phyloP scores from a whole-genome alignment of 2,113 vertebrate species.

The Canis aureus region DNA sequence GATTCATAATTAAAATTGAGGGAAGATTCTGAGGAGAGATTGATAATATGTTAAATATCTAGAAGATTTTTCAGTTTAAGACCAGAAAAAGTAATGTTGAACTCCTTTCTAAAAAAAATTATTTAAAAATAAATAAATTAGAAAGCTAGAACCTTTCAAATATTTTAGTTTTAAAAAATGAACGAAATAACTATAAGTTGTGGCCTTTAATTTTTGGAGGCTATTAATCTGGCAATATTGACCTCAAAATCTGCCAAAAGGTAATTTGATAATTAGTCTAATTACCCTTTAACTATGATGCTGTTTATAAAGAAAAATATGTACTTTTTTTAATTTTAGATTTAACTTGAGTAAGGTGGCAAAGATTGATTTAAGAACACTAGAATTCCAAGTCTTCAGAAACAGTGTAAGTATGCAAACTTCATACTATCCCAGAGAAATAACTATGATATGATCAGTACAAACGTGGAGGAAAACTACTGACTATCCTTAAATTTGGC shows the following conservation, averaged over 20 bases:
- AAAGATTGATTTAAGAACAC: constrained; percentile 93
- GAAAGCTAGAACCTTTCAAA: not conserved
- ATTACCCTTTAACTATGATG: not conserved
- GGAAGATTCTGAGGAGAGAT: not conserved
- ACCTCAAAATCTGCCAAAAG: constrained; percentile 35
- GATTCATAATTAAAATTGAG: not conserved
- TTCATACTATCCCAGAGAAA: not conserved
- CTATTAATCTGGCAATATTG: not conserved
- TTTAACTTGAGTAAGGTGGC: constrained; percentile 93
- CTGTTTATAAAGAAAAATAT: not conserved
- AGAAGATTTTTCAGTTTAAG: constrained; percentile 39
- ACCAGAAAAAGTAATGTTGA: not conserved
- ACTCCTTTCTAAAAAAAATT: not conserved
- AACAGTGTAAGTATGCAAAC: constrained; percentile 92
- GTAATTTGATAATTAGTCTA: constrained; percentile 3
- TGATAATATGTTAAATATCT: not conserved
- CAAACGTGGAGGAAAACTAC: not conserved
- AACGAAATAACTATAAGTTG: not conserved
- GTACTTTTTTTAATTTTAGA: constrained; percentile 86
- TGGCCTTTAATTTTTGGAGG: constrained; percentile 18
- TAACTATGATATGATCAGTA: not conserved
- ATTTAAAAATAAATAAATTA: not conserved
- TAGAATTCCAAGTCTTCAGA: constrained; percentile 96
- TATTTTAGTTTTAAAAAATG: not conserved
- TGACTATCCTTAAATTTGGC: not conserved